These are phyloP conservation scores for Papilio polyxenes DNA, from an alignment of 1,140 invertebrate species.

Conservation along the genomic window DNA sequence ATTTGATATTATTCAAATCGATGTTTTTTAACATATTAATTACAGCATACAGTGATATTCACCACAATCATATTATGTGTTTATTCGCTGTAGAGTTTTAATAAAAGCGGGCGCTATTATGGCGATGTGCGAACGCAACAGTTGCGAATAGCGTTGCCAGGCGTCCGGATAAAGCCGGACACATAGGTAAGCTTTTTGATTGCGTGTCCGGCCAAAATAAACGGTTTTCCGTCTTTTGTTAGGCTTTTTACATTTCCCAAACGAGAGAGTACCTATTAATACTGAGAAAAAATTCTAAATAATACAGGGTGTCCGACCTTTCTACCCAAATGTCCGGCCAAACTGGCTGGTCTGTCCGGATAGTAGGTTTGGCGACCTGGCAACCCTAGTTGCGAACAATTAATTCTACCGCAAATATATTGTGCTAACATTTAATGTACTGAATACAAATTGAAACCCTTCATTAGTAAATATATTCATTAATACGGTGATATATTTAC, in stretches of 20 bases:
- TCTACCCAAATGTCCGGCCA: too few species aligned
- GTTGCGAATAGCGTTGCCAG: neutral
- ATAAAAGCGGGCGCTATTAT: neutral
- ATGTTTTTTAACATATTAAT: neutral
- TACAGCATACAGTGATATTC: neutral
- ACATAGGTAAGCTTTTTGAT: too few species aligned
- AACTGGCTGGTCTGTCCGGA: too few species aligned
- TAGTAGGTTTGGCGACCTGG: too few species aligned
- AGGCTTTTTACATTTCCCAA: too few species aligned
- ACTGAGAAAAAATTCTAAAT: too few species aligned
- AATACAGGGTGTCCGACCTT: too few species aligned
- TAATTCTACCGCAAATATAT: neutral
- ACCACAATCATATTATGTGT: constrained; percentile 6
- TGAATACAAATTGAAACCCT: neutral
- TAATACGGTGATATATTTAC: neutral
- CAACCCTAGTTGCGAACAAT: neutral
- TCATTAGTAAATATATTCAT: neutral
- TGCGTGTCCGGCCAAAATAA: too few species aligned
- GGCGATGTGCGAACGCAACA: neutral
- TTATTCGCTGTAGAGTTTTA: neutral
- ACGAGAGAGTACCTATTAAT: too few species aligned
- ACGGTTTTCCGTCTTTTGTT: too few species aligned
- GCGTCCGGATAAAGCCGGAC: too few species aligned
- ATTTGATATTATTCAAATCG: too few species aligned
- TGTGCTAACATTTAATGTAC: neutral